A percentile compares a stretch with the other conserved stretches of the same genome.
phyloP scores from a whole-genome alignment of 1,140 invertebrate species.

The Cherax destructor region DNA sequence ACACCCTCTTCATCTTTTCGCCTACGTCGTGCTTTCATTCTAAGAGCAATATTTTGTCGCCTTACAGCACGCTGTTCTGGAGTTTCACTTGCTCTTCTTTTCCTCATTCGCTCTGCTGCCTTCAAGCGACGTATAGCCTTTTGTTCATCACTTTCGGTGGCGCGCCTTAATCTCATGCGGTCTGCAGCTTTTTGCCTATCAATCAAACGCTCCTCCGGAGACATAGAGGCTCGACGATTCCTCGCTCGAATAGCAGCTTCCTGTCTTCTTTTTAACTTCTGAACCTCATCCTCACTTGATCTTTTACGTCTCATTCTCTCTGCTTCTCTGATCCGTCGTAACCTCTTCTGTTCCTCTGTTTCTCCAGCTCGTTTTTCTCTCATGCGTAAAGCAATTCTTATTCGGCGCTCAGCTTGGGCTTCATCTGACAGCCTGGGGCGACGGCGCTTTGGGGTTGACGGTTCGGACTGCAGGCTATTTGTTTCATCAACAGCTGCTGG shows the following conservation, averaged over 20 bases:
- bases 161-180: conserved; percentile 55
- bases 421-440: conserved; percentile 51
- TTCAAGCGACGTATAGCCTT: conserved; percentile 50
- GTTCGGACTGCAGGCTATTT: background rate
- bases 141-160: conserved; percentile 54
- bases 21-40: conserved; percentile 54
- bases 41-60: conserved; percentile 53
- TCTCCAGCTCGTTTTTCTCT: conserved; percentile 60
- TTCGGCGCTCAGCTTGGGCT: conserved; percentile 42
- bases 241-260: conserved; percentile 51
- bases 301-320: conserved; percentile 61
- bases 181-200: conserved; percentile 55
- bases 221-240: conserved; percentile 47
- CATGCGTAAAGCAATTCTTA: conserved; percentile 58
- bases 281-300: conserved; percentile 29
- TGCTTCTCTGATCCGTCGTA: conserved; percentile 54
- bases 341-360: conserved; percentile 40
- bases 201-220: conserved; percentile 24
- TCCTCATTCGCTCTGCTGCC: conserved; percentile 61
- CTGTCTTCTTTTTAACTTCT: conserved; percentile 35
- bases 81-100: conserved; percentile 59
- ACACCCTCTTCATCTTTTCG: conserved; percentile 36
- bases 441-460: conserved; percentile 41
- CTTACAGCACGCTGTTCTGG: conserved; percentile 46
- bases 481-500: conserved; percentile 59